Evolutionary conservation across 2,888 invertebrate species (phyloP), one percentile per base, ranked within the genome.

Genomic region (Eucriotettix oculatus): DNA sequence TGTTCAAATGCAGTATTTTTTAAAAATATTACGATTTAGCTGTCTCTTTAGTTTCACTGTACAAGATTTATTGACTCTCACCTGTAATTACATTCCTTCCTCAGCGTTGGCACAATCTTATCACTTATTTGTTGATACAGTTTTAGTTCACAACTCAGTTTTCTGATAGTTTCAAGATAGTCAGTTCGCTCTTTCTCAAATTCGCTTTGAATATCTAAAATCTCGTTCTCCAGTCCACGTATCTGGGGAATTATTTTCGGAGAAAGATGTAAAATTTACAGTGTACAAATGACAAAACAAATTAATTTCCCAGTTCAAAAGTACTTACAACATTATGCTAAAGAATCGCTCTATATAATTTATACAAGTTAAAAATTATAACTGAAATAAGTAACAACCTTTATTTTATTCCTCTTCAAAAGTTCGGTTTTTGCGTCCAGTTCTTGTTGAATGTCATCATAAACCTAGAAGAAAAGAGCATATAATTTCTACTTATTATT

Each of bases 161-260:
- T 79, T 16, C 90, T 75, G 43, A 90, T 88, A 0, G 88, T 85
- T 68, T 90, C 90, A 64, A 91, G 72, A 69, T 90, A 90, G 70
- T 90, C 89, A n/a, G 85, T 82, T 1, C 89, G 75, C 69, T 90
- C 90, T 59, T 81, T 76, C 71, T 90, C 87, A 72, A 90, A 90
- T 73, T 90, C 90, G 11, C 85, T 79, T 67, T 88, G 87, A 3
- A 91, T 75, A 71, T 90, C 90, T 9, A 76, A 74, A 29, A 90
- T 83, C 72, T 90, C 90, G 61, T 82, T 75, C 68, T 88, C 84
- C 58, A 89, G 70, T 16, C 79, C 75, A 67, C 81, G 80, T 29
- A 84, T 79, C 81, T 82, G 67, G 16, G 48, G 14, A 48, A 29
- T 29, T 7, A 29, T 2, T 29, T 29, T 2, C 29, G 7, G 29